Evolutionary conservation across 1,140 invertebrate species (phyloP), one percentile per base, ranked within the genome.

Genomic region (Hycleus cichorii): DNA sequence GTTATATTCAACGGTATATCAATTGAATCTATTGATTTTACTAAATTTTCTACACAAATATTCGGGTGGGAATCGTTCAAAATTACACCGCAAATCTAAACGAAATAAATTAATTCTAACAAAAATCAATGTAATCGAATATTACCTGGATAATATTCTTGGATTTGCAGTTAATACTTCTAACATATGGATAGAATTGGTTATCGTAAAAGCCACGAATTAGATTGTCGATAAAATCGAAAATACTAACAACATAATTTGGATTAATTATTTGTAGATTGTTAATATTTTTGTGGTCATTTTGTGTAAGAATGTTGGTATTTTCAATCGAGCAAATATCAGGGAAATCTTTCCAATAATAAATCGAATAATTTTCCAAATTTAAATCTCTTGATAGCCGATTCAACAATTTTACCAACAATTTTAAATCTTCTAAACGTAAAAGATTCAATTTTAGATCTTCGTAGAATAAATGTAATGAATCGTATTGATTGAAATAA

Each of bases 331-430:
- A 68, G 67, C 77, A 85, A 10, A 83, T 69, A 4, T 77, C 71
- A 0, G 93, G 91, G 69, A 87, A 93, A 76, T 97, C 93, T 60
- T 88, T 75, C 76, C 89, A 88, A 71, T 97, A 97, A 71, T 92
- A 85, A 66, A 89, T 80, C 8, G 83, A 73, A 68, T 91, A 97
- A 18, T 78, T 74, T 0, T 80, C 73, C 26, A 92, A 77, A 49
- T 82, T 79, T 48, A 97, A 78, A 74, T 95, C 91, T 26, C 78
- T 79, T 1, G 91, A 82, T 47, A 97, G 72, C 67, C 92, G 89
- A 69, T 87, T 83, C 7, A 96, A 74, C 42, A 95, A 81, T 46
- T 80, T 75, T 0, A 83, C 89, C 18, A 97, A 67, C 0, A 84
- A 76, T 45, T 81, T 78, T 49, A 91, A 74, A 60, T 86, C 83